phyloP scores from a whole-genome alignment of 2,113 vertebrate genomes.

The Xenotilapia longispinis region DNA sequence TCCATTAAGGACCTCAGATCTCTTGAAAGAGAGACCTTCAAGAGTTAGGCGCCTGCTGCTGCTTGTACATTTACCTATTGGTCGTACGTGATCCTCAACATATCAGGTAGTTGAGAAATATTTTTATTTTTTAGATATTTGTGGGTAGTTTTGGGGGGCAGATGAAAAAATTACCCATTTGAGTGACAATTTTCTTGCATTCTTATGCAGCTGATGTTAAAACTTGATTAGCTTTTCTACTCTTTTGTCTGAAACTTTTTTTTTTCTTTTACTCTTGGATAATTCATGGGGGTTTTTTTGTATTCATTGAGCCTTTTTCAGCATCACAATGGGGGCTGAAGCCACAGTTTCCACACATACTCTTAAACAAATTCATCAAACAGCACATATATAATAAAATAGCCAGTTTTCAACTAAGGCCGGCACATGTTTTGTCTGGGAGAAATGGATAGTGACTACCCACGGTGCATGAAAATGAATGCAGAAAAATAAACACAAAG shows the following conservation, averaged over 20 bases:
- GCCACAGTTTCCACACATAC: background rate
- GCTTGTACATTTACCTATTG: background rate
- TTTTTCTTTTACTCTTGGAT: background rate
- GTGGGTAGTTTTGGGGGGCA: background rate
- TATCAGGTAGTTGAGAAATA: background rate
- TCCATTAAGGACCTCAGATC: background rate
- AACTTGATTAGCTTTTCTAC: background rate
- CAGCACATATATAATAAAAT: background rate
- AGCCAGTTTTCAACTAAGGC: background rate
- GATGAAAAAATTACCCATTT: background rate
- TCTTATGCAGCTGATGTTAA: background rate
- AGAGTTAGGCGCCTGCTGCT: background rate
- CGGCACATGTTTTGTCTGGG: background rate
- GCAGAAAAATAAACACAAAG: background rate
- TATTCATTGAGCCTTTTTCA: background rate
- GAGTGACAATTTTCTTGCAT: background rate
- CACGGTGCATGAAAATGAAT: background rate
- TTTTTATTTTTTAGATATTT: background rate
- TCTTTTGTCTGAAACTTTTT: background rate
- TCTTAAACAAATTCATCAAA: background rate
- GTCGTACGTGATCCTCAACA: background rate
- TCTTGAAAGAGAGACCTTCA: background rate
- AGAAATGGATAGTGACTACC: background rate
- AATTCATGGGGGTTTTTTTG: rapidly evolving
- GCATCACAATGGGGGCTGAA: background rate